These are phyloP conservation scores for Physella acuta DNA, from an alignment of 1,140 invertebrate species.

Conservation along the genomic window DNA sequence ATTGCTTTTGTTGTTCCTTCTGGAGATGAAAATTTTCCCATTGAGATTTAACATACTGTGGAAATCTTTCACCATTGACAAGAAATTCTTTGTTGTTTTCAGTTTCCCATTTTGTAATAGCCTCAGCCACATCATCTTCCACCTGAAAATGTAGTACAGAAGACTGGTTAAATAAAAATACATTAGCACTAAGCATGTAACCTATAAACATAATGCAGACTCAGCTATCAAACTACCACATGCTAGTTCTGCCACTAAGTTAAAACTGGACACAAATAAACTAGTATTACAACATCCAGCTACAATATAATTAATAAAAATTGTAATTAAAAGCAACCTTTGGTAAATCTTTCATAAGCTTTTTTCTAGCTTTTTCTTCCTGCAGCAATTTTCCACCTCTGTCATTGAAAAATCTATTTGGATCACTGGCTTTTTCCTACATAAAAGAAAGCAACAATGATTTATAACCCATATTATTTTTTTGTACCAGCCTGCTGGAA, in stretches of 20 bases:
- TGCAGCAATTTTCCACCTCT: conserved; percentile 78
- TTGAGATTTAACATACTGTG: conserved; percentile 53
- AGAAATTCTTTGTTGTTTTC: conserved; percentile 50
- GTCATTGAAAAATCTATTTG: conserved; percentile 80
- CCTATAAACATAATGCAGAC: too few relatives aligned
- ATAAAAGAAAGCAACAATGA: too few relatives aligned
- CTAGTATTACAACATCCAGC: too few relatives aligned
- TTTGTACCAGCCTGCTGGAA: too few relatives aligned
- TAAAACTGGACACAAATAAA: too few relatives aligned
- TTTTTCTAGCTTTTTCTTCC: conserved; percentile 82
- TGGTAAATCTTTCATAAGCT: conserved; percentile 66
- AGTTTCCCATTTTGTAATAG: conserved; percentile 54
- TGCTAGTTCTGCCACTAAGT: too few relatives aligned
- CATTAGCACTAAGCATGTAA: too few relatives aligned
- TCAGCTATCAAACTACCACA: too few relatives aligned
- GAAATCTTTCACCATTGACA: conserved; percentile 52
- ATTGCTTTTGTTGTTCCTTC: conserved; percentile 59
- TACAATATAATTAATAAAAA: neutral
- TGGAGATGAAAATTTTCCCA: conserved; percentile 53
- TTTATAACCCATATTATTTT: too few relatives aligned
- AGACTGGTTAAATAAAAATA: too few relatives aligned
- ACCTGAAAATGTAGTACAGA: too few relatives aligned
- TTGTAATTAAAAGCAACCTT: conserved; percentile 32
- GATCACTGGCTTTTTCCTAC: conserved; percentile 69
- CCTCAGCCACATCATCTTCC: conserved; percentile 58